These are phyloP conservation scores for Zaprionus lineosus DNA, from an alignment of 2,888 invertebrate species.

Conservation along the genomic window DNA sequence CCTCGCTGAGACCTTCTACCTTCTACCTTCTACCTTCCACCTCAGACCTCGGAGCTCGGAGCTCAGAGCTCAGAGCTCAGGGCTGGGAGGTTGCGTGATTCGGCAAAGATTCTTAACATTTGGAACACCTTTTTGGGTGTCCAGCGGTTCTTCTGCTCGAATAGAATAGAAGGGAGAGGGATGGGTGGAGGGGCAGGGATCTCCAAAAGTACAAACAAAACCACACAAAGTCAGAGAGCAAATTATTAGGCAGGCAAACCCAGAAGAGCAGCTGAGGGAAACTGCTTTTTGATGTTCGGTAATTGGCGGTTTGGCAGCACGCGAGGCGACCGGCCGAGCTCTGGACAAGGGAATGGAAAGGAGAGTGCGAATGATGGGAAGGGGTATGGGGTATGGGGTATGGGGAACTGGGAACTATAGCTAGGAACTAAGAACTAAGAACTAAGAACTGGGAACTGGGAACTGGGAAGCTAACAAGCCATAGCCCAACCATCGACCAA, in stretches of 20 bases:
- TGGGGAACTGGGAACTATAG: background rate
- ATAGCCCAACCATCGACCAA: too few relatives aligned
- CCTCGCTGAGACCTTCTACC: conserved; percentile 29
- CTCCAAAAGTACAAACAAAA: conserved; percentile 64
- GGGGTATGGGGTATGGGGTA: background rate
- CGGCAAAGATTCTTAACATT: conserved; percentile 66
- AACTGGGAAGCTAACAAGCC: conserved; percentile 25
- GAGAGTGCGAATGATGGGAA: too few relatives aligned
- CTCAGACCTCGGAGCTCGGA: conserved; percentile 10
- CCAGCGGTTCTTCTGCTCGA: conserved; percentile 36
- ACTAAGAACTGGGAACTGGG: background rate
- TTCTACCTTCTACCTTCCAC: too few relatives aligned
- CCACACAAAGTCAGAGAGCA: conserved; percentile 67
- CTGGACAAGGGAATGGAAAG: conserved; percentile 33
- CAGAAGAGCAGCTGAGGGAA: conserved; percentile 55
- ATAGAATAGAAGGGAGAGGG: background rate
- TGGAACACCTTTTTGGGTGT: conserved; percentile 76
- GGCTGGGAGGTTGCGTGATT: conserved; percentile 61
- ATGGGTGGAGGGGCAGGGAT: conserved; percentile 13
- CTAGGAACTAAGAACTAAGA: background rate
- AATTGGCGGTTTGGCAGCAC: conserved; percentile 78
- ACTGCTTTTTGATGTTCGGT: conserved; percentile 77
- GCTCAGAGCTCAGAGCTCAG: background rate
- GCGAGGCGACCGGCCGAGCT: conserved; percentile 57
- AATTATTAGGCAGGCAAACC: conserved; percentile 63